These are phyloP conservation scores for Hypomecis atomaria DNA, from an alignment of 2,888 invertebrate species.

Conservation along the genomic window DNA sequence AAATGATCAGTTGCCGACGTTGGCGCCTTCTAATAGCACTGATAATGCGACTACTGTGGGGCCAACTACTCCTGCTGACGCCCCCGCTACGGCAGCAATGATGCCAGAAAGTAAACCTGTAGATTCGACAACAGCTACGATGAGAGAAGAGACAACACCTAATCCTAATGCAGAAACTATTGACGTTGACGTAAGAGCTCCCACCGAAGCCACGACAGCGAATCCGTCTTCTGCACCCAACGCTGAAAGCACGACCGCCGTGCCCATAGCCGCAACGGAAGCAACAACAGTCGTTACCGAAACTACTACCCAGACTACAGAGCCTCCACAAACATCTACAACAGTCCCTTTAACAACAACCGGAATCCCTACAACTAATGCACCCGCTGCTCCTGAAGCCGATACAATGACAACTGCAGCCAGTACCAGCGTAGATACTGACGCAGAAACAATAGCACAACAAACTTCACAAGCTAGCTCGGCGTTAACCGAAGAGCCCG, in stretches of 20 bases:
- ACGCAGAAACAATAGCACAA: constrained; percentile 45
- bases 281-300: constrained; percentile 38
- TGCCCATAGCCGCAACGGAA: constrained; percentile 20
- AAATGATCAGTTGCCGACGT: constrained; percentile 65
- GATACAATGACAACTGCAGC: constrained; percentile 38
- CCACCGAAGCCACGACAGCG: constrained; percentile 52
- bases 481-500: constrained; percentile 52
- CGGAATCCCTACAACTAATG: constrained; percentile 26
- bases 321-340: constrained; percentile 27
- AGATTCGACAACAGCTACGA: constrained; percentile 50
- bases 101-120: constrained; percentile 49
- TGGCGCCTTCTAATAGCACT: constrained; percentile 52
- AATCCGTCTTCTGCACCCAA: constrained; percentile 58
- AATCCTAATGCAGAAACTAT: constrained; percentile 67
- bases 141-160: constrained; percentile 62
- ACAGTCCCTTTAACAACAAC: constrained; percentile 24
- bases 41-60: constrained; percentile 50
- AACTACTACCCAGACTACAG: constrained; percentile 28
- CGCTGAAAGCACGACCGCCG: constrained; percentile 53
- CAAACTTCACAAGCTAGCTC: constrained; percentile 49
- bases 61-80: constrained; percentile 39
- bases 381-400: constrained; percentile 25
- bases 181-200: constrained; percentile 53
- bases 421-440: constrained; percentile 33
- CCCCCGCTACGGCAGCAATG: constrained; percentile 41